Percentiles rank a stretch among this genome's conserved stretches.
phyloP scores from a whole-genome alignment of 2,113 vertebrate species.

The Myotis yumanensis region DNA sequence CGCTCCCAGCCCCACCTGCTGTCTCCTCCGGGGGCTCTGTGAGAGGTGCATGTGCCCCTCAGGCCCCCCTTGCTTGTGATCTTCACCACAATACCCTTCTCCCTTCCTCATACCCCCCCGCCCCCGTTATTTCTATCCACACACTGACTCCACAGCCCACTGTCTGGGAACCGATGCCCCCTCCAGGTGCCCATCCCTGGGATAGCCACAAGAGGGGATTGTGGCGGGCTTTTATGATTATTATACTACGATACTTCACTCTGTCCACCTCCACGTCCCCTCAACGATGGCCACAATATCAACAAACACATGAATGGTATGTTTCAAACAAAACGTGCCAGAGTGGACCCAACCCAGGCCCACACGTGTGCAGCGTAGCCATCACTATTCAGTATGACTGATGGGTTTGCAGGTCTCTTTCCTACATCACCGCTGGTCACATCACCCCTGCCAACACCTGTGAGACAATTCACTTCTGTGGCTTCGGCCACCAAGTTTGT shows the following conservation, averaged over 20 bases:
- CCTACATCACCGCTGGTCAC: neutral
- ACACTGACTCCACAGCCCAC: neutral
- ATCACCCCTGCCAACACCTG: neutral
- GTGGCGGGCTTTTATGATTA: neutral
- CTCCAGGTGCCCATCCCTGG: too few relatives aligned
- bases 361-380: rapidly evolving
- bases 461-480: neutral
- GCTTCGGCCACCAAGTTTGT: neutral
- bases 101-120: neutral
- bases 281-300: neutral
- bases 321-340: neutral
- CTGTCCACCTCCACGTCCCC: neutral
- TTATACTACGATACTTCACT: neutral
- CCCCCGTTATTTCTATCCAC: neutral
- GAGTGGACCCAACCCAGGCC: too few relatives aligned
- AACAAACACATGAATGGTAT: neutral
- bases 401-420: neutral
- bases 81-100: neutral
- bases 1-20: neutral
- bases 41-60: rapidly evolving
- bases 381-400: rapidly evolving
- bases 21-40: neutral
- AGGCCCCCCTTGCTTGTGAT: neutral
- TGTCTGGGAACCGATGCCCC: neutral
- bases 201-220: neutral